Evolutionary conservation across 2,888 invertebrate genomes (phyloP), one percentile per base, ranked within the genome.

Genomic region (Schrankia costaestrigalis): DNA sequence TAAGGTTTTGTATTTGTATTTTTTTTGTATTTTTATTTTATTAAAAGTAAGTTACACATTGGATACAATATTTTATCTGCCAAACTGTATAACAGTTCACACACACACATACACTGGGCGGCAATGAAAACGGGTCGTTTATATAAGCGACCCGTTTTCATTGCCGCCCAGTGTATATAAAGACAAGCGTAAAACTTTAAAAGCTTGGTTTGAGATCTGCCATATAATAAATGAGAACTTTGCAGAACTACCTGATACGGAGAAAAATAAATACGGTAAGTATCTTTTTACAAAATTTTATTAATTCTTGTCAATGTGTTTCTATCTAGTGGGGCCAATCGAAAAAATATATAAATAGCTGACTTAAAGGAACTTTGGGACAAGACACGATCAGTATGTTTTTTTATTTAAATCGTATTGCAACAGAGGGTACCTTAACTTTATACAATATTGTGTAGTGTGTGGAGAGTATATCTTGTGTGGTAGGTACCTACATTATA

Each of bases 351-450:
- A 32, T 19, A 26, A 32, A 11, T 31, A 26, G 32, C 26, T 26
- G 32, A 33, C 32, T 26, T 33, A 33, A 33, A 33, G 32, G 32
- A 33, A 33, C 18, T 26, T 26, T 33, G 32, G 32, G 32, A 26
- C 32, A 33, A 33, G 32, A 33, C 26, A 33, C 22, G 32, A 33
- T 33, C 32, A 33, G 21, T 33, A 32, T 32, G 32, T n/a, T 33
- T 33, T 33, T 33, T 33, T 33, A 33, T 26, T 33, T 33, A 33
- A 33, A 26, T 33, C 26, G 26, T 33, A 22, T 26, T 33, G 26
- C 32, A 33, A 26, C 32, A 33, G 32, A 26, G 32, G 30, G 30
- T 23, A 30, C 23, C 7, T 21, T 21, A 21, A 29, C n/a, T n/a
- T n/a, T n/a, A n/a, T n/a, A n/a, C n/a, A n/a, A n/a, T 30, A 30